Base-by-base conservation (phyloP, 2,113 vertebrate genomes). In the Salvelinus alpinus region DNA sequence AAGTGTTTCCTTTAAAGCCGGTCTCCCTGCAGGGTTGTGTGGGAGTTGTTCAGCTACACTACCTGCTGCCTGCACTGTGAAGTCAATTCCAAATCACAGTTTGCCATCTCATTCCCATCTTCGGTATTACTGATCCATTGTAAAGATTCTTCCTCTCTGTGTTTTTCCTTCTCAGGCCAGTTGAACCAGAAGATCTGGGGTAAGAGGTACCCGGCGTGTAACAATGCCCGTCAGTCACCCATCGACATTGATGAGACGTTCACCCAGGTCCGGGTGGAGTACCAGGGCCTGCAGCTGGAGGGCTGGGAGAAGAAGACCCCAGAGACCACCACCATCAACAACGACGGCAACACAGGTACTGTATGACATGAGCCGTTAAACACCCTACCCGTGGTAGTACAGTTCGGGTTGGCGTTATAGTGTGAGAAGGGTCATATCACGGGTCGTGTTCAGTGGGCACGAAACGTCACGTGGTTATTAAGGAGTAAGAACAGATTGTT, bases 221-320 rank as follows among this genome's bases (percentile, higher is more conserved):
- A 94, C 83, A 95, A 95, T 70, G 95, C 94, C 87, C 95, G 93
- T 71, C 97, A 99, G 60, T 99, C 97, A 0, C 97, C 97, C 8
- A 95, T 99, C 81, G 96, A 99, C 90, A 97, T 99, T 68, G 95
- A 97, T 59, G 97, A 97, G 89, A 95, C 94, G 72, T 96, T 99
- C 74, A 95, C 96, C 22, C 97, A 96, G 91, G 95, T 98, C 74
- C 93, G 96, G 80, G 88, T 95, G 84, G 95, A 97, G 91, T 95
- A 96, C 75, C 97, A 97, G 90, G 93, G 96, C 86, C 91, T 99
- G 70, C 93, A 93, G 78, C 94, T 99, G 64, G 95, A 96, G 75
- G 95, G 94, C 76, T 99, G 97, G 97, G 94, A 97, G 72, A 89
- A 89, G 70, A 77, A 82, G 59, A 94, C 94, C n/a, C 81, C 91